Conservation (phyloP, 1,140 invertebrate genomes). For the Neelides sp. region DNA sequence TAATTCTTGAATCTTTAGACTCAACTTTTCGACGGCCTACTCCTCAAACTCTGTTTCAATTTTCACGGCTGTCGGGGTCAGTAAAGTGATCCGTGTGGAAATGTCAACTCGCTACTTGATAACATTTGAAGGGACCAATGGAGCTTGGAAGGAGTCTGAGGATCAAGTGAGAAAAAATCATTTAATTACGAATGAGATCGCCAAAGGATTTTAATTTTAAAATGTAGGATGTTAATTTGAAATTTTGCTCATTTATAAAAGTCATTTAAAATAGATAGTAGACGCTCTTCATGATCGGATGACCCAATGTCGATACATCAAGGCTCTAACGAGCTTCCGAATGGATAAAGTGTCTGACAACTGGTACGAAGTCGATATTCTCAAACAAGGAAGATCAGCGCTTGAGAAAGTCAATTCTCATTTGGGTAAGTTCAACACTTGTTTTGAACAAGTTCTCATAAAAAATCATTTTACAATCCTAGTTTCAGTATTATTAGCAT, state of each 20-base stretch:
- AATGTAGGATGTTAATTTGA: not conserved
- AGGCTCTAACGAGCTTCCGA: constrained; percentile 53
- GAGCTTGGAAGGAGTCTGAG: constrained; percentile 35
- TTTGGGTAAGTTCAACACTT: constrained; percentile 54
- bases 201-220: constrained; percentile 2
- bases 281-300: constrained; percentile 62
- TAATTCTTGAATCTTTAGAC: constrained; percentile 42
- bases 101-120: constrained; percentile 64
- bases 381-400: constrained; percentile 59
- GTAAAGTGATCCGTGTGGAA: constrained; percentile 63
- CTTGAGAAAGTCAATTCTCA: constrained; percentile 69
- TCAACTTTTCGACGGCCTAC: constrained; percentile 87
- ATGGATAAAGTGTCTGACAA: constrained; percentile 49
- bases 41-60: constrained; percentile 92
- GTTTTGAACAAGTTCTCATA: too few relatives aligned
- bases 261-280: constrained; percentile 41
- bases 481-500: too few relatives aligned
- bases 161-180: constrained; percentile 35
- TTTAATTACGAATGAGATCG: not conserved
- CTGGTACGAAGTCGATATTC: constrained; percentile 72
- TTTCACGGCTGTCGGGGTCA: constrained; percentile 64
- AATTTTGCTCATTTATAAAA: not conserved
- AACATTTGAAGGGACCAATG: constrained; percentile 33
- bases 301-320: constrained; percentile 66
- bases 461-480: too few relatives aligned